phyloP scores from a whole-genome alignment of 2,113 vertebrate species.

The Leuciscus idus region DNA sequence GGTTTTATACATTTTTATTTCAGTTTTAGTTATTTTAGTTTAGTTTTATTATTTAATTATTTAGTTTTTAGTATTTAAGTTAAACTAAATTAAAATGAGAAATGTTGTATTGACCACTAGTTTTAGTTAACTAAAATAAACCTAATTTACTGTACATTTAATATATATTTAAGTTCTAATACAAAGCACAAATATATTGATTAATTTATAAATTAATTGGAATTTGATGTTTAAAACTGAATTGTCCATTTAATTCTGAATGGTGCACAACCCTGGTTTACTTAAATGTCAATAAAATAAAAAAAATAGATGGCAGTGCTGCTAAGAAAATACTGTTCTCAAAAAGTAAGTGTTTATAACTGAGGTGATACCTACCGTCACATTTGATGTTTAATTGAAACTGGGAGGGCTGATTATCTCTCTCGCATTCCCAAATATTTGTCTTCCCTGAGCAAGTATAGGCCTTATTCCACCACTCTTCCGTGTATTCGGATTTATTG shows the following conservation, averaged over 20 bases:
- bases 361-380: constrained; percentile 46
- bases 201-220: too few species aligned
- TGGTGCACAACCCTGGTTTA: too few species aligned
- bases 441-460: constrained; percentile 42
- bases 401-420: fast-evolving
- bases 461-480: neutral
- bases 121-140: too few species aligned
- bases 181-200: too few species aligned
- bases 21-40: neutral
- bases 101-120: neutral
- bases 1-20: neutral
- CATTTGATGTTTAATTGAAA: constrained; percentile 58
- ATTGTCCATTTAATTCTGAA: too few species aligned
- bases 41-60: too few species aligned
- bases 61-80: neutral
- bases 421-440: constrained; percentile 68
- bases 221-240: too few species aligned
- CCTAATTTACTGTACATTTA: too few species aligned
- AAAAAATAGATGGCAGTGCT: neutral
- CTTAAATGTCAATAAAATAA: too few species aligned
- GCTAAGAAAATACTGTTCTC: neutral
- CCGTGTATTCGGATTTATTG: fast-evolving
- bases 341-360: neutral
- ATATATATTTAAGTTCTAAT: too few species aligned
- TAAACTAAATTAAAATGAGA: neutral